Base-by-base conservation (phyloP, 1,140 invertebrate genomes). In the Aphidius gifuensis region DNA sequence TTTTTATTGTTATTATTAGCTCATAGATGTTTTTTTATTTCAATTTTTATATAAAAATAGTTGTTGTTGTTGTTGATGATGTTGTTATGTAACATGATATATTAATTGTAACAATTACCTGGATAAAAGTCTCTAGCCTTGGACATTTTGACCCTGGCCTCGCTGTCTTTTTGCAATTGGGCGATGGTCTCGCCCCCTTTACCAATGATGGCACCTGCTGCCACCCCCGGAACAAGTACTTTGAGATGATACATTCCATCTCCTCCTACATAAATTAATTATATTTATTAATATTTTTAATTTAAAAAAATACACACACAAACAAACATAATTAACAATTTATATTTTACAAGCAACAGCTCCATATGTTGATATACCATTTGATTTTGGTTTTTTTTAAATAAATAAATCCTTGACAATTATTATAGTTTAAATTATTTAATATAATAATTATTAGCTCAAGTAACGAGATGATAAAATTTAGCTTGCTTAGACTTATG, bases 71-170 rank as follows among this genome's bases (percentile, higher is more conserved):
- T 16, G 16, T 16, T 16, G 16, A 0, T 16, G 16, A 16, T 16
- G 16, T 16, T 16, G 23, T 32, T 32, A 32, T 32, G 23, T 32
- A 32, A 32, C 23, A 32, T 32, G 23, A 32, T 32, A 32, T 32
- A 32, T 32, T 32, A 32, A 32, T 32, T 32, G 23, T 32, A 32
- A 32, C 23, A 79, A 83, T 83, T 83, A 96, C 95, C 95, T 84
- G 95, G 95, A 86, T 97, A 98, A 81, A 95, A 97, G 80, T 98
- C 95, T 77, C 96, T 94, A 16, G 94, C 93, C 83, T 97, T 98
- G 64, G 96, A 98, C 95, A 98, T 98, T 85, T 98, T 98, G 62
- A 98, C 92, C 69, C 93, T 86, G 67, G 95, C 93, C 71, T 92
- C 92, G 47, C 94, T 93, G 77, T 97, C 94, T 80, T 96, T 96